A percentile compares a stretch with the other conserved stretches of the same genome.
These are phyloP conservation scores for human DNA, from an alignment of 2,113 vertebrate species.

Conservation along the genomic window GRCh38 chr6:126822501-126823000, in stretches of 20 bases:
- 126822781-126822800: background rate
- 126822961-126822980: no score
- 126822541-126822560: background rate
- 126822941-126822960: no score
- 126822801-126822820: background rate
- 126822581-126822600: background rate
- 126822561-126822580: slow-evolving; percentile 3
- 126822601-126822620: background rate
- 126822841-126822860: background rate
- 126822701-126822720: background rate
- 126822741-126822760: background rate
- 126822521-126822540: background rate
- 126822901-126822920: background rate
- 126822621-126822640: background rate
- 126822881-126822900: background rate
- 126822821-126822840: background rate
- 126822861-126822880: background rate
- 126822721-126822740: accelerated
- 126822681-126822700: background rate
- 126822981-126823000: no score
- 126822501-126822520: background rate
- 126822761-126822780: background rate
- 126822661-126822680: background rate
- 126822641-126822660: background rate
- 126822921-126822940: no score